Evolutionary conservation across 2,113 vertebrate genomes (phyloP).

Genomic region (Grammomys dolichurus): DNA sequence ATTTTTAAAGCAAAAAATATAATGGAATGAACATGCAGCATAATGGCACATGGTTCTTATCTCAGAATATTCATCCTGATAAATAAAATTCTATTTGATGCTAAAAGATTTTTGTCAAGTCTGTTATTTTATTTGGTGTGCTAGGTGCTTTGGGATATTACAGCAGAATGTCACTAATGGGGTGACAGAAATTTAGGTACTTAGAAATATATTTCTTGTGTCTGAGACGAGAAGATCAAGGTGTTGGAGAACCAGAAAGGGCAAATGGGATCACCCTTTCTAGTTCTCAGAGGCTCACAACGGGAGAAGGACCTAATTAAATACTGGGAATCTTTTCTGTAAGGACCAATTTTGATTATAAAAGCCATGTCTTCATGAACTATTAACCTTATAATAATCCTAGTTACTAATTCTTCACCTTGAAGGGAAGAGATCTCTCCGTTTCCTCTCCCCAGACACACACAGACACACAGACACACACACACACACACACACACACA

Average conservation of each 20-base stretch:
- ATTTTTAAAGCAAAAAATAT: conserved; percentile 32
- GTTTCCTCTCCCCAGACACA: too few species aligned
- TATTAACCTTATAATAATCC: neutral
- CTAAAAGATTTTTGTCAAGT: conserved; percentile 9
- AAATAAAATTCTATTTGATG: conserved; percentile 55
- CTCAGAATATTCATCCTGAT: conserved; percentile 27
- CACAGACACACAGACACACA: neutral
- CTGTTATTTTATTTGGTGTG: conserved; percentile 19
- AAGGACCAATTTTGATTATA: neutral
- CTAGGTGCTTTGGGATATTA: neutral
- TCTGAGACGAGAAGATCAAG: neutral
- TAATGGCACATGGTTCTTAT: conserved; percentile 10
- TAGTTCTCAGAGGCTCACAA: neutral
- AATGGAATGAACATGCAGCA: conserved; percentile 8
- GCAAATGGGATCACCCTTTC: too few species aligned
- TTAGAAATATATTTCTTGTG: neutral
- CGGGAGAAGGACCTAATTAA: accelerated
- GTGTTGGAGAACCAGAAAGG: too few species aligned
- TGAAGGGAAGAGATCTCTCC: neutral
- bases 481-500: neutral
- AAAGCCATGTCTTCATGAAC: neutral
- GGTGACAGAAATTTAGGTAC: neutral
- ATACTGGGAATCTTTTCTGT: neutral
- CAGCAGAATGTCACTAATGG: neutral
- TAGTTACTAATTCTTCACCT: neutral